Percentiles rank a stretch among this genome's conserved stretches.
phyloP scores from a whole-genome alignment of 2,888 invertebrate genomes.

The Netelia fuscicornis region DNA sequence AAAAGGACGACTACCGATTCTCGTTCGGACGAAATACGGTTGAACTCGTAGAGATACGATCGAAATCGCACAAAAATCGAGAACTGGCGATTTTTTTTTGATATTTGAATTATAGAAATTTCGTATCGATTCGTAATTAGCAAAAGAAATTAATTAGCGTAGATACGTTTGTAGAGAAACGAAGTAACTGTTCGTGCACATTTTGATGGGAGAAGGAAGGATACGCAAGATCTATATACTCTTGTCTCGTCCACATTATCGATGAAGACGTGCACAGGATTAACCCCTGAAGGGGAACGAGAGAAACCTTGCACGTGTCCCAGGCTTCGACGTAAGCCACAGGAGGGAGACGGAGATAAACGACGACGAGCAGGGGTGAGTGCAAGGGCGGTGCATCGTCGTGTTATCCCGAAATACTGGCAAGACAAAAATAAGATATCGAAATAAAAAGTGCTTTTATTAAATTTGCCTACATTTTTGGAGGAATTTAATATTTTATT shows the following conservation, averaged over 20 bases:
- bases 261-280: slow-evolving; percentile 38
- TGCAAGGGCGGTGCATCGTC: slow-evolving; percentile 16
- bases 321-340: neutral
- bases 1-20: neutral
- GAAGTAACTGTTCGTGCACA: neutral
- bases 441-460: too few species aligned
- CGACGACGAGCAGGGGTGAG: slow-evolving; percentile 26
- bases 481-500: too few species aligned
- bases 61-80: too few species aligned
- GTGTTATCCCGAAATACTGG: slow-evolving; percentile 29
- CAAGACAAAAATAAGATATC: neutral
- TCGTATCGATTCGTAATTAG: neutral
- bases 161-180: neutral
- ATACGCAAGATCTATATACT: slow-evolving; percentile 39
- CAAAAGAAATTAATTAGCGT: neutral
- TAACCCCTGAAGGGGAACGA: slow-evolving; percentile 18
- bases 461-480: too few species aligned
- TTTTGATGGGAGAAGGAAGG: slow-evolving; percentile 23
- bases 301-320: slow-evolving; percentile 7
- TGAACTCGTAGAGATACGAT: neutral
- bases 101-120: too few species aligned
- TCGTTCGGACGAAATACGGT: neutral
- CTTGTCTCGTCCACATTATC: slow-evolving; percentile 19
- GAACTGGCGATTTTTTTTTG: too few species aligned
- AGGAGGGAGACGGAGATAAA: slow-evolving; percentile 45